phyloP scores from a whole-genome alignment of 2,797 vertebrate genomes.

The Gadopsis marmoratus region DNA sequence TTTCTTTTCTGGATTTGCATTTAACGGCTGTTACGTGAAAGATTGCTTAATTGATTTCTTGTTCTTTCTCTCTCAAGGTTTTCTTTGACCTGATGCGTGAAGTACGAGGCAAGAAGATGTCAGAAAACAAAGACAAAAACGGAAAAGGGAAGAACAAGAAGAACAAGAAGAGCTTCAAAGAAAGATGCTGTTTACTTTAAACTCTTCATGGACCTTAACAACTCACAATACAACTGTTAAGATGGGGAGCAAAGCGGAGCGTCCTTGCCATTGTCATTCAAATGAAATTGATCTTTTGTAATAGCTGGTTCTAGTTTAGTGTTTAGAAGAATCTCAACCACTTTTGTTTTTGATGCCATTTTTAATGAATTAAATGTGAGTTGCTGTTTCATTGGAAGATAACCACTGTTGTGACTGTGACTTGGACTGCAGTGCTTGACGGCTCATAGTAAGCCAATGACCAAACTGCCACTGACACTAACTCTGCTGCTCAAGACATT shows the following conservation, averaged over 20 bases:
- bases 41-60: background rate
- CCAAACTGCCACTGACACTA: conserved; percentile 75
- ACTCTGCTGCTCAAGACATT: conserved; percentile 65
- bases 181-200: conserved; percentile 98
- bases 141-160: conserved; percentile 97
- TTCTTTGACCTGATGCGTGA: conserved; percentile 99
- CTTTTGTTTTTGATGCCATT: conserved; percentile 45
- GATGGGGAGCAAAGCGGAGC: conserved; percentile 56
- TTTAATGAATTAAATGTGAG: conserved; percentile 49
- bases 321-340: conserved; percentile 55
- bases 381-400: conserved; percentile 49
- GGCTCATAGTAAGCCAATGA: conserved; percentile 52
- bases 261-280: conserved; percentile 48
- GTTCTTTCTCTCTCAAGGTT: conserved; percentile 81
- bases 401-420: conserved; percentile 73
- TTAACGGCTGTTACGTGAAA: background rate
- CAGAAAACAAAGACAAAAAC: conserved; percentile 99
- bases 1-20: background rate
- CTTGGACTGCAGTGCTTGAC: conserved; percentile 68
- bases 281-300: conserved; percentile 57
- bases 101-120: conserved; percentile 97
- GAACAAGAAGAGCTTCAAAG: conserved; percentile 96
- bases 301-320: conserved; percentile 63
- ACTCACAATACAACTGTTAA: conserved; percentile 46
- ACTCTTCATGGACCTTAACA: conserved; percentile 60